Conservation (phyloP, 2,888 invertebrate species). For the Sturmia bella region DNA sequence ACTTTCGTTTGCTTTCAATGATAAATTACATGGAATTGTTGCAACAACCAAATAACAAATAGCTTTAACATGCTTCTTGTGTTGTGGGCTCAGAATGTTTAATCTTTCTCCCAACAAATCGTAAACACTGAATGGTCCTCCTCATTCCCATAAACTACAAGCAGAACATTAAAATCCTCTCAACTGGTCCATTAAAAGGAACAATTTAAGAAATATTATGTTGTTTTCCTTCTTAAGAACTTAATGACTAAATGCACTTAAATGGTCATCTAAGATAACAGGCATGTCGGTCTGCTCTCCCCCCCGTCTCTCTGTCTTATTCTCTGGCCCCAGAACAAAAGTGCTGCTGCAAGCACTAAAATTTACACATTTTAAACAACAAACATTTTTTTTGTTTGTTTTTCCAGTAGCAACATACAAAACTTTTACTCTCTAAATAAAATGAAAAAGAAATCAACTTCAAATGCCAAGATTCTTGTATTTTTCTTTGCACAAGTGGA, state of each 20-base stretch:
- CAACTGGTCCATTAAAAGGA: constrained; percentile 9
- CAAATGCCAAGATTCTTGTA: neutral
- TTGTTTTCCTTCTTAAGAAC: constrained; percentile 17
- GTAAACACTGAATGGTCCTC: too few species aligned
- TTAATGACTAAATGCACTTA: constrained; percentile 58
- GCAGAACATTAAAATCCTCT: neutral
- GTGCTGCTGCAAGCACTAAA: neutral
- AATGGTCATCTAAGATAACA: constrained; percentile 54
- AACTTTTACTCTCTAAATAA: constrained; percentile 10
- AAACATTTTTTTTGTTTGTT: neutral
- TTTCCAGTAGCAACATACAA: neutral
- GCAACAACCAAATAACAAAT: too few species aligned
- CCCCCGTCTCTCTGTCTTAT: too few species aligned
- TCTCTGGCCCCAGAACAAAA: neutral
- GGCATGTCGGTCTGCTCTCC: constrained; percentile 17
- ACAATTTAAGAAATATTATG: constrained; percentile 6
- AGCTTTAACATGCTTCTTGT: too few species aligned
- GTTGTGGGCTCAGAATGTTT: too few species aligned
- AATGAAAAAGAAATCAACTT: neutral
- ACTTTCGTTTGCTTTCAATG: too few species aligned
- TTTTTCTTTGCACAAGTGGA: neutral
- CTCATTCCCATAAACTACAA: too few species aligned
- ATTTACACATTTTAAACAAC: constrained; percentile 7
- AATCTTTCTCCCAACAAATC: too few species aligned
- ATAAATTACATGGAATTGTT: too few species aligned